Percentiles rank a stretch among this genome's conserved stretches.
phyloP scores from a whole-genome alignment of 1,140 invertebrate species.

The Drosophila triauraria region DNA sequence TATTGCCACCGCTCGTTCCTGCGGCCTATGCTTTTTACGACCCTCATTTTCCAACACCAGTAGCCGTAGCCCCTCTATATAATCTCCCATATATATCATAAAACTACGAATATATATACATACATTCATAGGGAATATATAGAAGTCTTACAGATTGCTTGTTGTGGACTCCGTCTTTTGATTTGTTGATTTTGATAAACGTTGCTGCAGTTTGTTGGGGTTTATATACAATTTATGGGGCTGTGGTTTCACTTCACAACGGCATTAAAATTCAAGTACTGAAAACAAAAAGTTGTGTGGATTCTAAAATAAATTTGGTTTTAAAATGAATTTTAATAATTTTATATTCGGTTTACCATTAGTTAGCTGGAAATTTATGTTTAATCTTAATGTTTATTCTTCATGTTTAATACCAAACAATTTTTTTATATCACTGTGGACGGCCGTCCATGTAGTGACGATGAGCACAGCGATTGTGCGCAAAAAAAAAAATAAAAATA shows the following conservation, averaged over 20 bases:
- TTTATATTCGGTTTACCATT: too few relatives aligned
- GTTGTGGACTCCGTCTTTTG: slow-evolving; percentile 50
- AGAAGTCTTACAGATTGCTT: slow-evolving; percentile 58
- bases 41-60: slow-evolving; percentile 74
- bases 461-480: too few relatives aligned
- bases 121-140: slow-evolving; percentile 27
- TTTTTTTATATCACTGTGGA: too few relatives aligned
- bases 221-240: slow-evolving; percentile 22
- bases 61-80: slow-evolving; percentile 57
- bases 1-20: slow-evolving; percentile 32
- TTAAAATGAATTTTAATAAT: too few relatives aligned
- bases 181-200: slow-evolving; percentile 67
- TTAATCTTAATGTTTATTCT: too few relatives aligned
- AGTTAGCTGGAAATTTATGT: too few relatives aligned
- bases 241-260: background rate
- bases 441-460: too few relatives aligned
- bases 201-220: slow-evolving; percentile 22
- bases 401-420: too few relatives aligned
- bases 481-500: too few relatives aligned
- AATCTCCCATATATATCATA: slow-evolving; percentile 17
- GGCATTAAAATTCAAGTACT: background rate
- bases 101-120: background rate
- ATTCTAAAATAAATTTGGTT: background rate
- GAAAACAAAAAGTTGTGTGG: background rate
- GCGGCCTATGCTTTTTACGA: slow-evolving; percentile 49